Evolutionary conservation across 2,113 vertebrate genomes (phyloP), one percentile per base, ranked within the genome.

Genomic region (Cyanocitta stelleri): DNA sequence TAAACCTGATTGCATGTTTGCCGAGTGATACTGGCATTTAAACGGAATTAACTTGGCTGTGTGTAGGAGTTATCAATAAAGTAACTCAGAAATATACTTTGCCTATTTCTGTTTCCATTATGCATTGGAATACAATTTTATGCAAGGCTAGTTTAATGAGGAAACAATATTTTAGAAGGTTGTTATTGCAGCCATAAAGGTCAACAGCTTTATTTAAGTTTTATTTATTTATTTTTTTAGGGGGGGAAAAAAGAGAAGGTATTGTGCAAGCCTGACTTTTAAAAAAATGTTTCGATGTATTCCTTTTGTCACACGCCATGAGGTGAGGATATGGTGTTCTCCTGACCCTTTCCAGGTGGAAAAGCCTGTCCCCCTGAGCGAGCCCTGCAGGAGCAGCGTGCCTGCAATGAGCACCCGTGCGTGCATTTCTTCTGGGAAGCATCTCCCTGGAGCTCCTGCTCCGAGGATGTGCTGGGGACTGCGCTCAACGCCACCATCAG

Each of bases 381-480:
- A 27, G 97, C 98, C 93, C 96, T 99, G 79, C 98, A 98, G 95
- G 99, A 99, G 71, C 98, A 99, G 97, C 98, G 99, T 32, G 69
- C 97, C 37, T 99, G 99, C 91, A 99, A 98, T 4, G 97, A 98
- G 32, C 98, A 99, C 78, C 98, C 97, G 0, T 99, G 99, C 11
- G 82, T 96, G 22, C 96, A 98, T 13, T 98, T 99, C 88, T 98
- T 98, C 95, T 99, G 99, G 99, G 98, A 99, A 35, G 95, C 97
- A 1, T 98, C 98, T 6, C 95, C 98, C 22, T 99, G 99, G 99
- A 98, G 98, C 32, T 93, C 98, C 23, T 99, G 99, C 95, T 97
- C 98, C 5, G 95, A 98, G 75, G 98, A 98, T 3, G 39, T 61
- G 2, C 96, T 97, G 55, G 68, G 97, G 52, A 93, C 97, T 5